Evolutionary conservation across 23 tunicate genomes (phyloP).

Genomic region (Ascidia mentula): DNA sequence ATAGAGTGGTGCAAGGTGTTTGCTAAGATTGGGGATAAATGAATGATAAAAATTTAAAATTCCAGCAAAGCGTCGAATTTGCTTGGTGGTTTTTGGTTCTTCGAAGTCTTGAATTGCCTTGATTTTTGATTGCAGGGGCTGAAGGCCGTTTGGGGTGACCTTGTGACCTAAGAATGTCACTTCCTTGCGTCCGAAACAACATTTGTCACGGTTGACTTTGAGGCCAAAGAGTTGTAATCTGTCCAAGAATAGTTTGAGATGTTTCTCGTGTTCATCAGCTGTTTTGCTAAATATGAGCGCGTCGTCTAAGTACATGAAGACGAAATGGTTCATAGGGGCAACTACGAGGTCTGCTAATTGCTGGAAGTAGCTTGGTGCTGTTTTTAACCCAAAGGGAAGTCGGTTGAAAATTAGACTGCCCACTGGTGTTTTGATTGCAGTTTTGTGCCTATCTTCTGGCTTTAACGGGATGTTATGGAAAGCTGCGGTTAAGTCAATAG

Average conservation of each 20-base stretch:
- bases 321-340: not conserved
- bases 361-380: not conserved
- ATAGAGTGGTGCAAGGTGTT: not conserved
- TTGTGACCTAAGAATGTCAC: conserved; percentile 5
- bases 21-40: not conserved
- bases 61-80: conserved; percentile 7
- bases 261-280: not conserved
- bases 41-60: not conserved
- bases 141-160: not conserved
- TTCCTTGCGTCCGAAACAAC: not conserved
- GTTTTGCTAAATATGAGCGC: not conserved
- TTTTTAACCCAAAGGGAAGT: not conserved
- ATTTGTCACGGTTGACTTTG: not conserved
- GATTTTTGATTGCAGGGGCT: not conserved
- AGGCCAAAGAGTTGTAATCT: not conserved
- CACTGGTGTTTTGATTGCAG: not conserved
- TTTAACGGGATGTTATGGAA: not conserved
- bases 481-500: not conserved
- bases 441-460: not conserved
- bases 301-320: not conserved
- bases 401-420: not conserved
- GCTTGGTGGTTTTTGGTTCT: not conserved
- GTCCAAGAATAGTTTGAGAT: not conserved
- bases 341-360: not conserved
- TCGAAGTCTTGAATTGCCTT: not conserved